A percentile compares a stretch with the other conserved stretches of the same genome.
Evolutionary conservation across 2,888 invertebrate species (phyloP).

Genomic region (Gnatocerus cornutus): DNA sequence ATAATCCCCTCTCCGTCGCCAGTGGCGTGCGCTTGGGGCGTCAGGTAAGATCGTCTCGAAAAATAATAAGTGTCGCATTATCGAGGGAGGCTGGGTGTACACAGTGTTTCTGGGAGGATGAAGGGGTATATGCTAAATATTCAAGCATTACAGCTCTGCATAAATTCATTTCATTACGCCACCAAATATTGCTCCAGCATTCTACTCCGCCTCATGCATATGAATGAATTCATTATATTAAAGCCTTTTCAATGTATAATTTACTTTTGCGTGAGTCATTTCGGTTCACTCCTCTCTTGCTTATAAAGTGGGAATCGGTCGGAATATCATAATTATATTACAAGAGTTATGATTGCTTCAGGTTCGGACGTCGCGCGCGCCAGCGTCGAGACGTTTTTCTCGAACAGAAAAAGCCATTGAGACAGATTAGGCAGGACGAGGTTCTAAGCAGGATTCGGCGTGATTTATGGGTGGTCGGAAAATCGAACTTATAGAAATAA

Average conservation of each 20-base stretch:
- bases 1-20: neutral
- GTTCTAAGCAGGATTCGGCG: neutral
- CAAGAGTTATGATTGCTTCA: constrained; percentile 59
- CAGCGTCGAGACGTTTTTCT: constrained; percentile 26
- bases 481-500: neutral
- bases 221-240: constrained; percentile 80
- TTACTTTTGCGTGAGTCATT: constrained; percentile 80
- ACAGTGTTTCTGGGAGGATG: constrained; percentile 74
- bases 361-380: constrained; percentile 29
- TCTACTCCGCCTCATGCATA: constrained; percentile 76
- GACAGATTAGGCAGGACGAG: neutral
- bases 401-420: constrained; percentile 1
- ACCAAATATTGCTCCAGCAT: constrained; percentile 77
- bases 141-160: constrained; percentile 78
- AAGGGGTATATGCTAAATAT: constrained; percentile 79
- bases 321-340: constrained; percentile 69
- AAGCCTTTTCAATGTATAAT: constrained; percentile 80
- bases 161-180: constrained; percentile 79
- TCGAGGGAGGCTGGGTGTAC: constrained; percentile 66
- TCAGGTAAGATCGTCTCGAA: constrained; percentile 1
- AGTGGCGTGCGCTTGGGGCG: constrained; percentile 9
- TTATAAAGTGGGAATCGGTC: constrained; percentile 68
- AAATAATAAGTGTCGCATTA: constrained; percentile 60
- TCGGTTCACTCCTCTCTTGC: constrained; percentile 70
- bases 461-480: constrained; percentile 1